Percentiles rank a stretch among this genome's conserved stretches.
These are phyloP conservation scores for Chlorodrepanis virens DNA, from an alignment of 2,113 vertebrate species.

Conservation along the genomic window DNA sequence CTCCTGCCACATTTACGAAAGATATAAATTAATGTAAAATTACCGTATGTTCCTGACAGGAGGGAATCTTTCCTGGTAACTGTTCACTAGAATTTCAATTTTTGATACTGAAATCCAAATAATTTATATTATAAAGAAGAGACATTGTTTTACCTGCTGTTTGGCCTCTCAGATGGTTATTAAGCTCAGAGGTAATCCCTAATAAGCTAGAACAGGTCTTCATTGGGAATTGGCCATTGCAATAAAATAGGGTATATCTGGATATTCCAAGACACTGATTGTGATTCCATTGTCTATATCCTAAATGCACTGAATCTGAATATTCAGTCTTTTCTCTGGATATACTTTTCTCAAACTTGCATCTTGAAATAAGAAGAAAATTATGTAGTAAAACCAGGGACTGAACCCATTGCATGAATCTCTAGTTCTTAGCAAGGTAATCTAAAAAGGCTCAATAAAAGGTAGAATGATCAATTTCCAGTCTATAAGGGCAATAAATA, in stretches of 20 bases:
- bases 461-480: neutral
- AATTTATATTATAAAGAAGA: neutral
- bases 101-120: neutral
- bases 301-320: neutral
- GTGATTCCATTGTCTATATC: neutral
- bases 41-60: neutral
- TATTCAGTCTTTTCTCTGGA: neutral
- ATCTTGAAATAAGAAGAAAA: neutral
- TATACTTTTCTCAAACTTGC: neutral
- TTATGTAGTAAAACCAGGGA: neutral
- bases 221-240: neutral
- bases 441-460: neutral
- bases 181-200: neutral
- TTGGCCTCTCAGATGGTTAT: neutral
- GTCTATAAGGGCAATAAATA: neutral
- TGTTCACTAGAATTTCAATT: neutral
- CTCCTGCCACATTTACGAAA: constrained; percentile 8
- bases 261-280: neutral
- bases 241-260: neutral
- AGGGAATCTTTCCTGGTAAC: neutral
- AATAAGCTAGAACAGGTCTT: neutral
- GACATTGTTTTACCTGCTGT: neutral
- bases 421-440: neutral
- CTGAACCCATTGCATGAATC: neutral
- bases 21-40: neutral